These are phyloP conservation scores for Zygaena filipendulae DNA, from an alignment of 2,888 invertebrate species.

Conservation along the genomic window DNA sequence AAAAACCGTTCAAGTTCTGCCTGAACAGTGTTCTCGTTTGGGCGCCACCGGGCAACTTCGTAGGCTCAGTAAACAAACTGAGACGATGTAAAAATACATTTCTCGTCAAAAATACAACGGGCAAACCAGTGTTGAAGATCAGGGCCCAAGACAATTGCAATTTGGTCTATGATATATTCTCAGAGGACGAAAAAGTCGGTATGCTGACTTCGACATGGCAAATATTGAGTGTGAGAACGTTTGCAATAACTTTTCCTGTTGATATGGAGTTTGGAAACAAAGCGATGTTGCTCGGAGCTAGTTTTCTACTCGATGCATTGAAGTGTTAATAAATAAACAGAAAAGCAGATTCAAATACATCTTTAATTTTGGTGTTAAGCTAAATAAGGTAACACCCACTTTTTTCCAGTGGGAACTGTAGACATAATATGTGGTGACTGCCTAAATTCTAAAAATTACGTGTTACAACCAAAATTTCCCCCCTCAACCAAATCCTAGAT, in stretches of 20 bases:
- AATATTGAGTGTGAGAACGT: constrained; percentile 8
- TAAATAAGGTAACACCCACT: too few relatives aligned
- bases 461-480: neutral
- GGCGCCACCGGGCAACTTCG: constrained; percentile 35
- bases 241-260: constrained; percentile 28
- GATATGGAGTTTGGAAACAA: constrained; percentile 28
- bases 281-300: constrained; percentile 31
- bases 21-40: constrained; percentile 26
- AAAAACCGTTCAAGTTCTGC: constrained; percentile 21
- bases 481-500: too few relatives aligned
- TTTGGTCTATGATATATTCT: constrained; percentile 21
- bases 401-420: too few relatives aligned
- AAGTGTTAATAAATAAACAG: constrained; percentile 17
- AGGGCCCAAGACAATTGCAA: constrained; percentile 16
- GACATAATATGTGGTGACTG: neutral
- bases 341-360: neutral
- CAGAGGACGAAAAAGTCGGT: constrained; percentile 24
- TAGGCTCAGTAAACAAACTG: constrained; percentile 27
- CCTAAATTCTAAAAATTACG: neutral
- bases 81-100: constrained; percentile 21
- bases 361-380: too few relatives aligned
- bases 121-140: constrained; percentile 23
- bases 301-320: constrained; percentile 30
- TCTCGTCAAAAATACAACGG: constrained; percentile 23
- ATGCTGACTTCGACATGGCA: constrained; percentile 22